Conservation (phyloP, 2,888 invertebrate species). For the Macaria notata region DNA sequence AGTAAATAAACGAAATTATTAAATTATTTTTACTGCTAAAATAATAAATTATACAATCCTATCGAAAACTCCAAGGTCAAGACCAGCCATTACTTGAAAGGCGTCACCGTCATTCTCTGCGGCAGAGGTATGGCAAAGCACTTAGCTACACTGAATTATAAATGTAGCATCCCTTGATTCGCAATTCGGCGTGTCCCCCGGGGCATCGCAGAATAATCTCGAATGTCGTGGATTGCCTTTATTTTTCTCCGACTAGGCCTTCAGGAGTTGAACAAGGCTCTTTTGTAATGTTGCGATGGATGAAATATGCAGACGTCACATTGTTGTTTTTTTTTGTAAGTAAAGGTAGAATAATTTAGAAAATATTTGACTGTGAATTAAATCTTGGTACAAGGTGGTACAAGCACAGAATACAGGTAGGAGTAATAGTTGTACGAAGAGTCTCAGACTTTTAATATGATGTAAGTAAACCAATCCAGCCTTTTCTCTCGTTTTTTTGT, state of each 20-base stretch:
- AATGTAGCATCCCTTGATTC: slow-evolving; percentile 42
- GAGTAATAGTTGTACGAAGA: too few species aligned
- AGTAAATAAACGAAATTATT: too few species aligned
- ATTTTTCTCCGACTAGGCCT: slow-evolving; percentile 22
- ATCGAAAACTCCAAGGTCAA: slow-evolving; percentile 1
- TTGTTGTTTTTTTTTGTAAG: background rate
- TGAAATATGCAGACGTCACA: slow-evolving; percentile 13
- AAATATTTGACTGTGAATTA: too few species aligned
- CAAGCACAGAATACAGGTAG: too few species aligned
- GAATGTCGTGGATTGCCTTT: slow-evolving; percentile 27
- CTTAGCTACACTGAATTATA: slow-evolving; percentile 47
- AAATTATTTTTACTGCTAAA: too few species aligned
- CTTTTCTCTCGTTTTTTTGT: too few species aligned
- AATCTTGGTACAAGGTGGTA: too few species aligned
- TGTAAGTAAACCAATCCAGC: too few species aligned
- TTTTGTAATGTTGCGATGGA: slow-evolving; percentile 5
- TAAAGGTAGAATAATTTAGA: too few species aligned
- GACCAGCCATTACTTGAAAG: background rate
- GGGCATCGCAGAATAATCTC: slow-evolving; percentile 29
- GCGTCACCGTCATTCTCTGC: slow-evolving; percentile 12
- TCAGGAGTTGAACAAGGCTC: slow-evolving; percentile 9
- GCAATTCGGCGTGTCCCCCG: slow-evolving; percentile 34
- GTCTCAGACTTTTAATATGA: too few species aligned
- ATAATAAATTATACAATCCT: too few species aligned
- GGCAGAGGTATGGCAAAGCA: slow-evolving; percentile 29